Percentiles rank a stretch among this genome's conserved stretches.
phyloP scores from a whole-genome alignment of 2,888 invertebrate genomes.

The Plebejus anna region DNA sequence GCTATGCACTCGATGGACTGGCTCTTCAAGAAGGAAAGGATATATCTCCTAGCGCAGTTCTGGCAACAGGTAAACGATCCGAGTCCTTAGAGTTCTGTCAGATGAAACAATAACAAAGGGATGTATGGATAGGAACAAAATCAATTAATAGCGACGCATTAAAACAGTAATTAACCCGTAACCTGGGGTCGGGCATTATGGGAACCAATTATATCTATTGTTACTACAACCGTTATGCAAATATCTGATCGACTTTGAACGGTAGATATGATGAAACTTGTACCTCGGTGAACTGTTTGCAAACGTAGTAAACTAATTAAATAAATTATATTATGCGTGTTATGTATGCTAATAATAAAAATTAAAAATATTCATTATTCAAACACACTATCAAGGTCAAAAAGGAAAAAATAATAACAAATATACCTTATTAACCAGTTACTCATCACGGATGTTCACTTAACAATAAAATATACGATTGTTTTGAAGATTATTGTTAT shows the following conservation, averaged over 20 bases:
- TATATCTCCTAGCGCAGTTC: slow-evolving; percentile 95
- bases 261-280: slow-evolving; percentile 30
- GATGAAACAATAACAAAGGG: slow-evolving; percentile 34
- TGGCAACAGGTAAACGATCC: slow-evolving; percentile 91
- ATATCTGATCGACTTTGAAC: slow-evolving; percentile 48
- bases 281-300: slow-evolving; percentile 23
- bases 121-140: slow-evolving; percentile 48
- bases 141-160: slow-evolving; percentile 66
- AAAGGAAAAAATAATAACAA: background rate
- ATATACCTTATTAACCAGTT: background rate
- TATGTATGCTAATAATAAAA: slow-evolving; percentile 1
- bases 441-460: background rate
- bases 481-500: background rate
- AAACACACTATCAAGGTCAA: background rate
- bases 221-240: slow-evolving; percentile 51
- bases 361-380: slow-evolving; percentile 17
- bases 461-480: background rate
- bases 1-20: slow-evolving; percentile 98
- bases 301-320: slow-evolving; percentile 5
- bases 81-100: background rate
- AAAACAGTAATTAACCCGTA: slow-evolving; percentile 48
- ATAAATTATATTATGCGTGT: slow-evolving; percentile 12
- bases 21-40: slow-evolving; percentile 97
- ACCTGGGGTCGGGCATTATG: slow-evolving; percentile 37
- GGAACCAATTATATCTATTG: slow-evolving; percentile 54